Conservation (phyloP, 2,888 invertebrate species). For the Euproctis similis region DNA sequence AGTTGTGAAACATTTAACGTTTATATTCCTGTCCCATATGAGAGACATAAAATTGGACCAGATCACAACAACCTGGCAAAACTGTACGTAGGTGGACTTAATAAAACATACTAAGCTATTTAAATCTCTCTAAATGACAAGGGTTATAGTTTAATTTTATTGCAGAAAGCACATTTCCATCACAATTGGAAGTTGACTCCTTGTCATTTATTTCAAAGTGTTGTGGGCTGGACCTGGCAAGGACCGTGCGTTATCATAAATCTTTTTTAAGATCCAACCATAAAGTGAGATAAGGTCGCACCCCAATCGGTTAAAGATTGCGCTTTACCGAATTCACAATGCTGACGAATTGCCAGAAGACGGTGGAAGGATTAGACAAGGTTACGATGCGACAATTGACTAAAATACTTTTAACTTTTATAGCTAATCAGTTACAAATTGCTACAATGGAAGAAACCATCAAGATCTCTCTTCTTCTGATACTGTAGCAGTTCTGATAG, state of each 20-base stretch:
- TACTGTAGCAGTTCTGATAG: no score
- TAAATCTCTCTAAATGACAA: conserved; percentile 72
- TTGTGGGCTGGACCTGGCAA: conserved; percentile 60
- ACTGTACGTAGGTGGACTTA: conserved; percentile 52
- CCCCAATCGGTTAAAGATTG: conserved; percentile 67
- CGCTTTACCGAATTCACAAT: conserved; percentile 60
- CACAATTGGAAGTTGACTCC: conserved; percentile 73
- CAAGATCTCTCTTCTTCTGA: no score
- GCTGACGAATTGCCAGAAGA: conserved; percentile 65
- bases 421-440: no score
- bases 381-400: conserved; percentile 23
- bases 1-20: conserved; percentile 20
- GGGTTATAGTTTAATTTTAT: conserved; percentile 75
- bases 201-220: conserved; percentile 75
- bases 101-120: conserved; percentile 66
- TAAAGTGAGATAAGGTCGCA: conserved; percentile 73
- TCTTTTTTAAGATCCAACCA: conserved; percentile 73
- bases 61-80: conserved; percentile 37
- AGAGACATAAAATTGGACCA: conserved; percentile 41
- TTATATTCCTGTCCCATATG: conserved; percentile 33
- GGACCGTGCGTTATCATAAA: conserved; percentile 75
- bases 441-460: no score
- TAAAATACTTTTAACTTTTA: no score
- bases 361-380: conserved; percentile 28
- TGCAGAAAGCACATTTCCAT: conserved; percentile 75